A percentile compares a stretch with the other conserved stretches of the same genome.
Evolutionary conservation across 1,140 invertebrate genomes (phyloP).

Genomic region (Drosophila carrolli): DNA sequence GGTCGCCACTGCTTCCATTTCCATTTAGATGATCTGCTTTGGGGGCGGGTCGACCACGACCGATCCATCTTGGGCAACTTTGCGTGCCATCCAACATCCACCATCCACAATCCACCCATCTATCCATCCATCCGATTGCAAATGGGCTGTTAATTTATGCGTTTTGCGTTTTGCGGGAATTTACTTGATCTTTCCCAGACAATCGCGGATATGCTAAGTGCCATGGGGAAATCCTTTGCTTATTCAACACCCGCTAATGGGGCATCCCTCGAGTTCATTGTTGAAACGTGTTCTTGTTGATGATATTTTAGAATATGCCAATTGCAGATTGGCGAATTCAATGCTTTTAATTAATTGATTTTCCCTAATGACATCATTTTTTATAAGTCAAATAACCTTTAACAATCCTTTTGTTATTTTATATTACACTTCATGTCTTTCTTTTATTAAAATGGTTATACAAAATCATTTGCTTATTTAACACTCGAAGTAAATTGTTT

Average conservation of each 20-base stretch:
- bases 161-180: constrained; percentile 53
- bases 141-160: constrained; percentile 78
- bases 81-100: constrained; percentile 53
- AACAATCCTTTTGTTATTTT: too few relatives aligned
- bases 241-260: background rate
- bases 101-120: background rate
- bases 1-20: constrained; percentile 58
- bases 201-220: constrained; percentile 42
- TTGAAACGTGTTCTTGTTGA: constrained; percentile 2
- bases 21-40: constrained; percentile 40
- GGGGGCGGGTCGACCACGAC: constrained; percentile 46
- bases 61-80: constrained; percentile 68
- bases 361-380: too few relatives aligned
- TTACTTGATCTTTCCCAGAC: constrained; percentile 25
- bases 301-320: background rate
- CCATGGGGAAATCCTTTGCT: constrained; percentile 30
- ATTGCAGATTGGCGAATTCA: background rate
- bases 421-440: too few relatives aligned
- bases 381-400: too few relatives aligned
- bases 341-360: background rate
- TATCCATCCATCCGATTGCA: constrained; percentile 31
- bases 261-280: constrained; percentile 3
- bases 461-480: too few relatives aligned
- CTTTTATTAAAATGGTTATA: too few relatives aligned
- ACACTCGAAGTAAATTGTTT: too few relatives aligned